phyloP scores from a whole-genome alignment of 2,113 vertebrate species.

The Rhea americana region DNA sequence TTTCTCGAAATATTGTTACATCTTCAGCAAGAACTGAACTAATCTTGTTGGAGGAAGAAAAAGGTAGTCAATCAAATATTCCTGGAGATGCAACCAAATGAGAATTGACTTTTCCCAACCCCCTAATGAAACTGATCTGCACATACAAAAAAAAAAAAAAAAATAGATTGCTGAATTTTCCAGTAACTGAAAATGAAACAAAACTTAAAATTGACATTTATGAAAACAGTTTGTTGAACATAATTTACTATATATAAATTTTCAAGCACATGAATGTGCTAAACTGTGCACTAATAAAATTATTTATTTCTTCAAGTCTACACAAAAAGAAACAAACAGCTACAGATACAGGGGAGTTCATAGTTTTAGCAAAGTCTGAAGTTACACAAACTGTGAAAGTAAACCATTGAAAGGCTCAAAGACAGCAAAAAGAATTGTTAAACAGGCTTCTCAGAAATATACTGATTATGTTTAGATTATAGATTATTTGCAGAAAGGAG shows the following conservation, averaged over 20 bases:
- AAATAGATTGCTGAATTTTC: neutral
- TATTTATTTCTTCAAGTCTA: neutral
- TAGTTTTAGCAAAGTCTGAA: neutral
- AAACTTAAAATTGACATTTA: neutral
- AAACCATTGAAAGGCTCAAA: neutral
- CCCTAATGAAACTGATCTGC: neutral
- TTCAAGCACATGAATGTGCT: neutral
- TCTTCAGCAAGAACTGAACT: slow-evolving; percentile 71
- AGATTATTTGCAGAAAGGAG: slow-evolving; percentile 1
- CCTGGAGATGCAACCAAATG: slow-evolving; percentile 15
- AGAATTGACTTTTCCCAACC: neutral
- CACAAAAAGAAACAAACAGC: neutral
- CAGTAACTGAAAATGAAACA: neutral
- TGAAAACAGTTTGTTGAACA: neutral
- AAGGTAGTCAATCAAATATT: neutral
- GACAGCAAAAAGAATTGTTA: neutral
- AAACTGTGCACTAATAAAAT: neutral
- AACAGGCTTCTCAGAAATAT: neutral
- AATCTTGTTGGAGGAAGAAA: slow-evolving; percentile 51
- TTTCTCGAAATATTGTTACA: neutral
- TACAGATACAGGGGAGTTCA: neutral
- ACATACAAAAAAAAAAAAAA: neutral
- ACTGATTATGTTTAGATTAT: neutral
- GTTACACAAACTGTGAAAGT: neutral
- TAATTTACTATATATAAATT: neutral